Conservation (phyloP, 2,888 invertebrate species). For the Dicroscelio sp. region DNA sequence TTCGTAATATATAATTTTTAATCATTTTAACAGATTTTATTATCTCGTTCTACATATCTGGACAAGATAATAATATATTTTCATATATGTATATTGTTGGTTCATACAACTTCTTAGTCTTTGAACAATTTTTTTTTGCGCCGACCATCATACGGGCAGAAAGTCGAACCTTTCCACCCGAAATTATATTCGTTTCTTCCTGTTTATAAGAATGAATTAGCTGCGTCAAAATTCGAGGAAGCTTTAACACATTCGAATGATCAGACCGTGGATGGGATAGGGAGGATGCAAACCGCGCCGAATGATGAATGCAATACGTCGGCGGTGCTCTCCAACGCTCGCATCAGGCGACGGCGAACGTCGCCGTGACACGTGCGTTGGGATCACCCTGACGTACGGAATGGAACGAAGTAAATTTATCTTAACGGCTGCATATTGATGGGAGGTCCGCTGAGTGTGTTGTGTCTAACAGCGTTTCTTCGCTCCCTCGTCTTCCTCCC, state of each 20-base stretch:
- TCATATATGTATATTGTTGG: too few species aligned
- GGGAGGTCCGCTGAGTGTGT: constrained; percentile 91
- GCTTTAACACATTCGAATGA: neutral
- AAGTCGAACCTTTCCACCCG: too few species aligned
- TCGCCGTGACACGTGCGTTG: constrained; percentile 73
- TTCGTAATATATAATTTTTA: too few species aligned
- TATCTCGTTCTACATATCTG: too few species aligned
- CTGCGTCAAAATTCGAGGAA: constrained; percentile 41
- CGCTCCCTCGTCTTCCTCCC: constrained; percentile 73
- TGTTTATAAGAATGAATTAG: neutral
- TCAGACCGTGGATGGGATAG: constrained; percentile 26
- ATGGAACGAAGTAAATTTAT: constrained; percentile 91
- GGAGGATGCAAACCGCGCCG: constrained; percentile 75
- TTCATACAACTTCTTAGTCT: too few species aligned
- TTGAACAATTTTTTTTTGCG: too few species aligned
- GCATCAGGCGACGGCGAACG: too few species aligned
- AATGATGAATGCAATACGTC: constrained; percentile 90
- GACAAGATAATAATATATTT: too few species aligned
- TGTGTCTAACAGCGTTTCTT: constrained; percentile 91
- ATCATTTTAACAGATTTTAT: too few species aligned
- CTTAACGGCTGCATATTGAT: constrained; percentile 90
- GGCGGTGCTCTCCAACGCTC: constrained; percentile 91
- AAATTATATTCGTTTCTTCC: too few species aligned
- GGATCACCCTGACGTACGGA: constrained; percentile 84
- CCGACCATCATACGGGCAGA: too few species aligned